phyloP scores from a whole-genome alignment of 2,797 vertebrate species.

The Xenops minutus region DNA sequence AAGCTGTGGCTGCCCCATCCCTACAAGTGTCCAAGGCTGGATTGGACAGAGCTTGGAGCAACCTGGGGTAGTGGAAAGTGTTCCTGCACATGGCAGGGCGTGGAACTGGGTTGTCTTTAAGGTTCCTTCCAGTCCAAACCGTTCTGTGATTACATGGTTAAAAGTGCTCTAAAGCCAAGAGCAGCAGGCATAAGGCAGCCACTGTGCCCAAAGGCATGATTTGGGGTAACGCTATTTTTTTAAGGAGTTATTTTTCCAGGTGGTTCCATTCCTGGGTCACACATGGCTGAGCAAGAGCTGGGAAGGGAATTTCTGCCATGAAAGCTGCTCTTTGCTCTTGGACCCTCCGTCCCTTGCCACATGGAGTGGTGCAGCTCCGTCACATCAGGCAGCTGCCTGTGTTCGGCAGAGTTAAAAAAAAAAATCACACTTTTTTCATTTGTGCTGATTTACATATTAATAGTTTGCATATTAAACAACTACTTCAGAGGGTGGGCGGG shows the following conservation, averaged over 20 bases:
- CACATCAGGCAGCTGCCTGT: conserved; percentile 84
- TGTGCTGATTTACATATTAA: conserved; percentile 97
- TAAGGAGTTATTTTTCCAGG: neutral
- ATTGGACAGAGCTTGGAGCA: neutral
- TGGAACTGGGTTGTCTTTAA: neutral
- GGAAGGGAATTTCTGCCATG: conserved; percentile 21
- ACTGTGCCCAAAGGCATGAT: rapidly evolving
- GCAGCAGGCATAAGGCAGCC: neutral
- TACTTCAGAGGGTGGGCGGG: conserved; percentile 95
- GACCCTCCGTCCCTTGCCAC: conserved; percentile 25
- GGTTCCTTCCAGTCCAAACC: neutral
- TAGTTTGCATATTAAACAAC: conserved; percentile 97
- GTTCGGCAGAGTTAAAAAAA: conserved; percentile 81
- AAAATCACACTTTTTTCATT: conserved; percentile 83
- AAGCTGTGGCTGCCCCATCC: neutral
- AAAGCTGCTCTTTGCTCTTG: conserved; percentile 41
- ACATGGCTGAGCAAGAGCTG: neutral
- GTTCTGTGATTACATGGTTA: neutral
- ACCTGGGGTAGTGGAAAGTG: neutral
- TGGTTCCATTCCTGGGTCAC: neutral
- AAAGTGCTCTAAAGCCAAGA: neutral
- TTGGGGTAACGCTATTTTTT: neutral
- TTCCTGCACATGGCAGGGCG: rapidly evolving
- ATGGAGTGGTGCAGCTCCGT: neutral
- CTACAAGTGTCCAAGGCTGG: neutral